Evolutionary conservation across 2,888 invertebrate species (phyloP).

Genomic region (Syrista parreyssii): DNA sequence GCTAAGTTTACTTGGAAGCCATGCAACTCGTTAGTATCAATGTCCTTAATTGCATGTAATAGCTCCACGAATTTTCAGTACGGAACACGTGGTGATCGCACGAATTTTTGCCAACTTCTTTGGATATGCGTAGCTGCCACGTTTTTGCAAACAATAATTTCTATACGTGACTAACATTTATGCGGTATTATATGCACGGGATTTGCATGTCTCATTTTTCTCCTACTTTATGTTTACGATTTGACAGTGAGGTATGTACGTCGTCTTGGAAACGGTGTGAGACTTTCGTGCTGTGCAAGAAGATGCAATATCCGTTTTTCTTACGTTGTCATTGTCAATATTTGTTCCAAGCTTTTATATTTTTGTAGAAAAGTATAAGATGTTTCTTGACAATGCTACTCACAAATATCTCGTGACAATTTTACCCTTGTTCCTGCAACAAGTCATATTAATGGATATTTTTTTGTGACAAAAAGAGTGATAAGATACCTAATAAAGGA

Average conservation of each 20-base stretch:
- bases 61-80: neutral
- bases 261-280: neutral
- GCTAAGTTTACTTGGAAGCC: neutral
- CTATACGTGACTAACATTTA: neutral
- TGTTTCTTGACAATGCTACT: neutral
- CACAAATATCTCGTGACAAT: neutral
- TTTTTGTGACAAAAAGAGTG: neutral
- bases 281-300: neutral
- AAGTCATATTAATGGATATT: neutral
- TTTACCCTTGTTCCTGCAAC: neutral
- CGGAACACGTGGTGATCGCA: neutral
- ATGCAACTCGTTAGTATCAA: slow-evolving; percentile 24
- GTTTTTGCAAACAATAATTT: neutral
- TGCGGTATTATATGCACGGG: neutral
- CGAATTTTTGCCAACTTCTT: too few relatives aligned
- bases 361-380: neutral
- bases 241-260: neutral
- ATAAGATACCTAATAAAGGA: neutral
- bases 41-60: neutral
- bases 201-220: neutral
- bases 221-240: neutral
- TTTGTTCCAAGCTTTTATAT: neutral
- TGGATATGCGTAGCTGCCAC: too few relatives aligned
- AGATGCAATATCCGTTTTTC: neutral
- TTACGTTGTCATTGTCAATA: neutral